Base-by-base conservation (phyloP, 2,888 invertebrate genomes). In the Scrobipalpa costella region DNA sequence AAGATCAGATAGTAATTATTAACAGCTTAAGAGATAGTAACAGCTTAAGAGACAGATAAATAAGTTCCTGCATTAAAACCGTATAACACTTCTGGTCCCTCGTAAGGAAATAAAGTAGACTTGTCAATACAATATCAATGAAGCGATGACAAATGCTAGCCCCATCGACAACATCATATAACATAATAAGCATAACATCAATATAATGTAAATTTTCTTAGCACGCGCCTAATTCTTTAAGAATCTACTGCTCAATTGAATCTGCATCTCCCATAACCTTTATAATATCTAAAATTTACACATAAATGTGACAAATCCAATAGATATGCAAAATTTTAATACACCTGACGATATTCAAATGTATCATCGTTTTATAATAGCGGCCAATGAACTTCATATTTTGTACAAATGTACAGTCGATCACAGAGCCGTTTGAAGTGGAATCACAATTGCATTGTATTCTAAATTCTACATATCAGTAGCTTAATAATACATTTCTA, bases 321-420 rank as follows among this genome's bases (percentile, higher is more conserved):
- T 87, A 84, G 83, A 85, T 84, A 90, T 90, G 89, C 89, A 85
- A 90, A 89, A 86, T 77, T 78, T 72, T 78, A 80, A 83, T 80
- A 73, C 78, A 83, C 78, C 75, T 82, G 80, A 83, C 75, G 69
- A 75, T 80, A 80, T 79, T 81, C 76, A 80, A 76, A 79, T 75
- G 74, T 80, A 80, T 84, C 79, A 82, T 81, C 77, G 71, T 75
- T 79, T 78, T 78, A 79, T 83, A 80, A 81, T 71, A 68, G 75
- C 74, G 86, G 83, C 80, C 84, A 76, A 71, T 80, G 87, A 88
- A 84, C 88, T 80, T 73, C 69, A 67, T 69, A 65, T 69, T 76
- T 71, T 70, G 81, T 84, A 84, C 78, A 77, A 72, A 71, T 70
- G 81, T 84, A 84, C 78, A 77, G 72, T 79, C 79, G 68, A 49